These are phyloP conservation scores for Notarius quadriscutis DNA, from an alignment of 2,113 vertebrate genomes.

Conservation along the genomic window DNA sequence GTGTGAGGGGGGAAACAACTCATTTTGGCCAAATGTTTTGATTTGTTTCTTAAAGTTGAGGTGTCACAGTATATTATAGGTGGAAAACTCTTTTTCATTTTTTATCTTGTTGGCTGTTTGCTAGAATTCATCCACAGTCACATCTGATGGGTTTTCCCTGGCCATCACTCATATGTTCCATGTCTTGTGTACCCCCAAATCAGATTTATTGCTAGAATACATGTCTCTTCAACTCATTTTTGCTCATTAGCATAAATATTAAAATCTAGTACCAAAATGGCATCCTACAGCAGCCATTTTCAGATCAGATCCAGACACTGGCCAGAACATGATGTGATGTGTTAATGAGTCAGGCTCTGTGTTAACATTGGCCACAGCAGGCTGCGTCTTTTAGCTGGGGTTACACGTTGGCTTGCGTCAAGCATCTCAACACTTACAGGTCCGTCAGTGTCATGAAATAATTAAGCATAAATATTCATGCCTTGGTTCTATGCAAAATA, in stretches of 20 bases:
- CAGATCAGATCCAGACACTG: background rate
- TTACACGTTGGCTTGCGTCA: slow-evolving; percentile 35
- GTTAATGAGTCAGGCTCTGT: slow-evolving; percentile 10
- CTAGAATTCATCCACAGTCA: background rate
- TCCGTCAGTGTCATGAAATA: slow-evolving; percentile 68
- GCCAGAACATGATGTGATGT: background rate
- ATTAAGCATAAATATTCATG: slow-evolving; percentile 75
- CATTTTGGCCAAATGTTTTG: background rate
- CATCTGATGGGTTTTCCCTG: background rate
- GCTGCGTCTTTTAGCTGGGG: slow-evolving; percentile 27
- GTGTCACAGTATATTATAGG: too few species aligned
- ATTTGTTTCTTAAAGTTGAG: background rate
- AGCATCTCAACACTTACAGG: slow-evolving; percentile 53
- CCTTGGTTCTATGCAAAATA: slow-evolving; percentile 70
- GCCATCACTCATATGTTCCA: background rate
- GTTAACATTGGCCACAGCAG: slow-evolving; percentile 28
- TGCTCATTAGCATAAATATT: background rate
- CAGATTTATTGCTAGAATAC: background rate
- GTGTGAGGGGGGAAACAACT: too few species aligned
- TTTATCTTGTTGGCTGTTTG: background rate
- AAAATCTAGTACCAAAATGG: background rate
- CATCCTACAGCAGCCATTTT: too few species aligned
- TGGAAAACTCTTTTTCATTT: background rate
- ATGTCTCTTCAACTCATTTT: background rate
- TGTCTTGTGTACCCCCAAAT: background rate